phyloP scores from a whole-genome alignment of 1,140 invertebrate genomes.

The Conopomorpha cramerella region DNA sequence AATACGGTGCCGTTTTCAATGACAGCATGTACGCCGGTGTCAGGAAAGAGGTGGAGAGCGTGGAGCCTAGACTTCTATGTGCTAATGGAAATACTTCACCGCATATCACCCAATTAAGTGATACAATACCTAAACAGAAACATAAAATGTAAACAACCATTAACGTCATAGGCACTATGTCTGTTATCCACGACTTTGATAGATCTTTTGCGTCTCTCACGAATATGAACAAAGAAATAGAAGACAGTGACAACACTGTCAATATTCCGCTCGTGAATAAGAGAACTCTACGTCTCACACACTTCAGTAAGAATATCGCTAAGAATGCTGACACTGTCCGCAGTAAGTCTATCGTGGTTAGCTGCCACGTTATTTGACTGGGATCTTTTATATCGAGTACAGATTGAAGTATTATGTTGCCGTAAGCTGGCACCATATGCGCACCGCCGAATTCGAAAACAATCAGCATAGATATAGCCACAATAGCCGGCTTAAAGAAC shows the following conservation, averaged over 20 bases:
- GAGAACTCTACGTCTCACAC: background rate
- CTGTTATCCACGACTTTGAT: background rate
- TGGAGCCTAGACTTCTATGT: too few relatives aligned
- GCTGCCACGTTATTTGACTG: background rate
- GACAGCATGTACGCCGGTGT: too few relatives aligned
- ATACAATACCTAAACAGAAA: too few relatives aligned
- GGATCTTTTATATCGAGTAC: background rate
- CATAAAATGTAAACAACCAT: too few relatives aligned
- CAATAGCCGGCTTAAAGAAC: constrained; percentile 1
- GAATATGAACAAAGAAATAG: background rate
- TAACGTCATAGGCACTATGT: background rate
- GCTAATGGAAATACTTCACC: too few relatives aligned
- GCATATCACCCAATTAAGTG: too few relatives aligned
- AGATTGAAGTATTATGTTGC: background rate
- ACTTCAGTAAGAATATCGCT: background rate
- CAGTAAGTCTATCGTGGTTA: background rate
- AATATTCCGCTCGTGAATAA: constrained; percentile 2
- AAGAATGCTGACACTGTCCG: background rate
- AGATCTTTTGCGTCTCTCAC: background rate
- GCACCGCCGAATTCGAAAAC: constrained; percentile 2
- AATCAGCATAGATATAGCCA: constrained; percentile 2
- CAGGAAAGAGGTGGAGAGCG: too few relatives aligned
- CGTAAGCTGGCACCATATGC: constrained; percentile 1
- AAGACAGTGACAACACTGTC: background rate
- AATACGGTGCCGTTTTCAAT: too few relatives aligned